phyloP scores from a whole-genome alignment of 1,140 invertebrate genomes.

The Drosophila ficusphila region DNA sequence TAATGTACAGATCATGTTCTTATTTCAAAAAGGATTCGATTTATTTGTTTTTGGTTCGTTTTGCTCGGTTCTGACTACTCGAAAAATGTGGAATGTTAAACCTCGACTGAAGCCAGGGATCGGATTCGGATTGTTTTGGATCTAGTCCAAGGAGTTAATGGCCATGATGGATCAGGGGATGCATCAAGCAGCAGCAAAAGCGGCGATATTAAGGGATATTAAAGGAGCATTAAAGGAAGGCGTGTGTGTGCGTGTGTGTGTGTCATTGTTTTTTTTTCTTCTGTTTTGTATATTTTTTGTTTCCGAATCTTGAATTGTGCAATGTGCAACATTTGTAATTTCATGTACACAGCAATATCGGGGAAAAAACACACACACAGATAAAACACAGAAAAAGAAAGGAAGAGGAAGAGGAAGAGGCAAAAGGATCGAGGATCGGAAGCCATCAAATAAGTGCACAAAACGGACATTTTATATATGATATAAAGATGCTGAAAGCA shows the following conservation, averaged over 20 bases:
- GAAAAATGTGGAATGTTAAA: slow-evolving; percentile 25
- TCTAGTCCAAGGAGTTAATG: neutral
- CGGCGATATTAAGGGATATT: neutral
- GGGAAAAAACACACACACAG: slow-evolving; percentile 22
- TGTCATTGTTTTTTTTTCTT: neutral
- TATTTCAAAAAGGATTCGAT: neutral
- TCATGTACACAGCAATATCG: slow-evolving; percentile 20
- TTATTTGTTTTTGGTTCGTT: slow-evolving; percentile 11
- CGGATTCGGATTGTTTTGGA: neutral
- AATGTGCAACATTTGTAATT: slow-evolving; percentile 17
- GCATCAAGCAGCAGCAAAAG: slow-evolving; percentile 11
- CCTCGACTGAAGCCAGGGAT: neutral
- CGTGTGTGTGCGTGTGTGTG: neutral
- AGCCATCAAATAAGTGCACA: slow-evolving; percentile 20
- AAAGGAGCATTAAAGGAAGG: neutral
- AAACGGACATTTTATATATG: slow-evolving; percentile 14
- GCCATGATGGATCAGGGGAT: slow-evolving; percentile 14
- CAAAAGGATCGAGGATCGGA: neutral
- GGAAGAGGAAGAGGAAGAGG: neutral
- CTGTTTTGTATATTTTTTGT: neutral
- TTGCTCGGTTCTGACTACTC: slow-evolving; percentile 24
- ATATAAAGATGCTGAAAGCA: neutral
- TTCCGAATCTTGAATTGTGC: slow-evolving; percentile 2
- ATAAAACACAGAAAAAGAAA: slow-evolving; percentile 1
- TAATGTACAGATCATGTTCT: neutral